Evolutionary conservation across 30 jellyfish, hydroid and myxozoan genomes (phyloP), one percentile per base, ranked within the genome.

Genomic region (Chrysaora quinquecirrha): DNA sequence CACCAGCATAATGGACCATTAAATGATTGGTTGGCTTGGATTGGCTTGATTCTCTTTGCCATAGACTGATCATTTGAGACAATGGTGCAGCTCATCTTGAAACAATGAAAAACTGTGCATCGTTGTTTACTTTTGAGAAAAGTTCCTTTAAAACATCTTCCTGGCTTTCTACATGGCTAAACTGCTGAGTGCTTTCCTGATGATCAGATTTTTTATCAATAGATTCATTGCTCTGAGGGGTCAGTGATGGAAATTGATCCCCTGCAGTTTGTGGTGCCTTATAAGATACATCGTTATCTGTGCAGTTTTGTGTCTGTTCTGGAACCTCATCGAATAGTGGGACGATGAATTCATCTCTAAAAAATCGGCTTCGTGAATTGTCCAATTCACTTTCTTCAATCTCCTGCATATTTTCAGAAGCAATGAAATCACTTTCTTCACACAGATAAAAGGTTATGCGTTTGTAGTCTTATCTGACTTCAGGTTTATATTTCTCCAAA

Each of bases 1-100:
- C 85, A 14, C 85, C 90, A 80, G 38, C 34, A 54, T 19, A 80
- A 46, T 47, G 84, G 27, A 80, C 75, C 61, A 38, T 35, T 68
- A 80, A 64, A 63, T 61, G 72, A 31, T 32, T 64, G 63, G 18
- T 64, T 32, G 63, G 30, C 74, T 62, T 62, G 20, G 74, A 62
- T 62, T 62, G 20, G 35, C 34, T 34, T 62, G 35, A 62, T 31
- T 34, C 74, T 9, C 74, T 62, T 34, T 62, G 74, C 35, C 49
- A 62, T 34, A 62, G 25, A 62, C 47, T 62, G 19, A 62, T 2
- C 25, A 9, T 20, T 62, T 34, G 20, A 62, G 34, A 19, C 47
- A 62, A 34, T 2, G 74, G 74, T 27, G 35, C 74, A 19, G 34
- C 74, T 62, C 74, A 19, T 62, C 74, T 32, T 35, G 63, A 10